Evolutionary conservation across 2,113 vertebrate species (phyloP), one percentile per base, ranked within the genome.

Genomic region (Spermophilus dauricus): DNA sequence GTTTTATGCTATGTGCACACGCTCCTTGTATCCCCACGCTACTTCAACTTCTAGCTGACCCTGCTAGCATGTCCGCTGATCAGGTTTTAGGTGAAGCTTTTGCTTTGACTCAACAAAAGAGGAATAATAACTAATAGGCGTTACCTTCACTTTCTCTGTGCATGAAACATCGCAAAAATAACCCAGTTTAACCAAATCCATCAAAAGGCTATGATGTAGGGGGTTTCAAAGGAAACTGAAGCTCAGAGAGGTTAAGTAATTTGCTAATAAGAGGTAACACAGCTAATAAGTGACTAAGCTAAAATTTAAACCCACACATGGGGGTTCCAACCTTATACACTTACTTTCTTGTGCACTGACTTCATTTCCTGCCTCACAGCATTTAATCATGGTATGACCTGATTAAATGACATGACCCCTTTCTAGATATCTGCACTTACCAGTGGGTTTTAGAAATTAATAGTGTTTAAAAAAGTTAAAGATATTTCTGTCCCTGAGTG

Each of bases 31-130:
- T 17, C 17, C 14, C 24, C 1, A 7, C 58, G 77, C 61, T 72
- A 84, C 53, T 8, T 69, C 14, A 17, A 14, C 4, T 22, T n/a
- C 14, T 14, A 75, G 1, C 0, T 5, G 24, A 4, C 18, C 1
- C 48, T 7, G 16, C 30, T 14, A 70, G 8, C 34, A 8, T 4
- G 4, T 72, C 70, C 65, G 1, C n/a, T n/a, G 30, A 37, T 42
- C 17, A 92, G 16, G 20, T 69, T 22, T 53, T 30, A 18, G 45
- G 28, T 77, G 13, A 9, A 17, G 22, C 61, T 77, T 63, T 77
- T 26, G 53, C 32, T 85, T 56, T 76, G 37, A 89, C 53, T 20
- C 24, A 42, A 53, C 34, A 6, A 28, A 85, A 92, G 82, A 63
- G 24, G n/a, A 94, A 56, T 63, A n/a, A 32, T 18, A 86, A 45